Percentiles rank a stretch among this genome's conserved stretches.
These are phyloP conservation scores for Pyrrhosoma nymphula DNA, from an alignment of 2,888 invertebrate genomes.

Conservation along the genomic window DNA sequence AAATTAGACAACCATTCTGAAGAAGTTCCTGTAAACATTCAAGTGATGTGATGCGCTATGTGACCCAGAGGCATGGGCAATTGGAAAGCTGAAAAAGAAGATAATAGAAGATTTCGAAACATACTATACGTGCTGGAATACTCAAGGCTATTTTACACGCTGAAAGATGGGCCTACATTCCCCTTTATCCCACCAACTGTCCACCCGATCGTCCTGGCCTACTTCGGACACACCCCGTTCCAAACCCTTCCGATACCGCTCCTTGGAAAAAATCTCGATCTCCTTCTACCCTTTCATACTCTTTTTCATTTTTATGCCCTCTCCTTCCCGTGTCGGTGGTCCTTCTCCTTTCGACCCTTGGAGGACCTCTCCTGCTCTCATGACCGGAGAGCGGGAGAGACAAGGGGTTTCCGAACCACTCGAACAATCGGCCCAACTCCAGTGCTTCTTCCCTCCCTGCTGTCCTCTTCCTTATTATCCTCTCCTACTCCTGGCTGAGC, in stretches of 20 bases:
- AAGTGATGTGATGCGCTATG: too few species aligned
- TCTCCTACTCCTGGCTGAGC: neutral
- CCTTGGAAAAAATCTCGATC: neutral
- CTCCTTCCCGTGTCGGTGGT: neutral
- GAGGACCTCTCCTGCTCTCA: neutral
- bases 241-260: neutral
- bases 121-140: too few species aligned
- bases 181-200: too few species aligned
- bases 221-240: neutral
- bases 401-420: slow-evolving; percentile 46
- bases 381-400: neutral
- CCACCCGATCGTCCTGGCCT: neutral
- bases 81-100: too few species aligned
- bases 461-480: neutral
- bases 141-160: too few species aligned
- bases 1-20: too few species aligned
- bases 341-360: neutral
- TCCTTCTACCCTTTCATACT: neutral
- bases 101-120: too few species aligned
- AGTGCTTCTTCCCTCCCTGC: neutral
- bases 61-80: too few species aligned
- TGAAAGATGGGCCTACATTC: too few species aligned
- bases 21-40: too few species aligned
- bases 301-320: neutral
- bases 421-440: slow-evolving; percentile 44